Conservation (phyloP, 2,113 vertebrate species). For the Ptyas mucosa region DNA sequence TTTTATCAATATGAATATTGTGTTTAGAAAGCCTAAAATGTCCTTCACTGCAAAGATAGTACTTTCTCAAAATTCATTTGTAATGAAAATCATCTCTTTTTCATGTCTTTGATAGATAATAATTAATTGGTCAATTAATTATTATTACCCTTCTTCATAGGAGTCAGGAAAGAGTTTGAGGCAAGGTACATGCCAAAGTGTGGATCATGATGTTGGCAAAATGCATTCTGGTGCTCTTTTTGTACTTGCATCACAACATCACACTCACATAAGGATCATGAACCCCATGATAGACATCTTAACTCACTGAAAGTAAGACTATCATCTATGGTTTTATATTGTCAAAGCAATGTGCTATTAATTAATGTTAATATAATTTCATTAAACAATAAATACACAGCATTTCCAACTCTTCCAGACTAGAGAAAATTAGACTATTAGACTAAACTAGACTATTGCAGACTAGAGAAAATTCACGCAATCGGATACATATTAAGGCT, state of each 20-base stretch:
- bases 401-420: not conserved
- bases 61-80: not conserved
- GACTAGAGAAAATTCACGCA: not conserved
- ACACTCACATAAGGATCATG: not conserved
- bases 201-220: not conserved
- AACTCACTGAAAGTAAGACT: not conserved
- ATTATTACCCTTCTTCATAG: not conserved
- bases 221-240: not conserved
- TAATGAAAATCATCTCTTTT: not conserved
- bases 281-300: not conserved
- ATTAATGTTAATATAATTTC: not conserved
- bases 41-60: not conserved
- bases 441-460: not conserved
- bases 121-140: not conserved
- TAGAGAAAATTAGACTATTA: not conserved
- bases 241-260: not conserved
- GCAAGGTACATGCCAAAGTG: not conserved
- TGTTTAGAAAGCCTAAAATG: not conserved
- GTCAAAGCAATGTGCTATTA: not conserved
- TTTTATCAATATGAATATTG: not conserved
- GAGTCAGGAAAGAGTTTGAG: not conserved
- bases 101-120: not conserved
- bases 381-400: not conserved
- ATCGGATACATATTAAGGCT: not conserved
- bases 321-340: not conserved